phyloP scores from a whole-genome alignment of 2,888 invertebrate species.

The Chromoteleia sp. region DNA sequence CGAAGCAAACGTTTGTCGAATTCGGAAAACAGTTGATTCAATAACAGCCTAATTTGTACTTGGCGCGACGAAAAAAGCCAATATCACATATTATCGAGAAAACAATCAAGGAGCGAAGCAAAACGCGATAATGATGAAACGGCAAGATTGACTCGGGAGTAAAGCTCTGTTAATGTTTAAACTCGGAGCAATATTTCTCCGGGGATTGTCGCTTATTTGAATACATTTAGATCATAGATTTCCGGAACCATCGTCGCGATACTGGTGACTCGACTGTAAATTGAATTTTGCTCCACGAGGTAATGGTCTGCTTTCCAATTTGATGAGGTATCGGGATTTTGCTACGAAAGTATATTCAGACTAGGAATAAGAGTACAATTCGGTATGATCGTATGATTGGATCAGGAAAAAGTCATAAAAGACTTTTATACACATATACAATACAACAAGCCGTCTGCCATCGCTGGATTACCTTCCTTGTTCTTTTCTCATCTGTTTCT shows the following conservation, averaged over 20 bases:
- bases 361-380: slow-evolving; percentile 38
- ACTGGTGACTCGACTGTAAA: slow-evolving; percentile 43
- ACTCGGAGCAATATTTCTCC: slow-evolving; percentile 34
- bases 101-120: slow-evolving; percentile 13
- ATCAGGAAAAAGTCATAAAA: slow-evolving; percentile 60
- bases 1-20: slow-evolving; percentile 1
- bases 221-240: slow-evolving; percentile 53
- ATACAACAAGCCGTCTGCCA: slow-evolving; percentile 42
- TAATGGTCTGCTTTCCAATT: slow-evolving; percentile 61
- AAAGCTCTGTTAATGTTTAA: slow-evolving; percentile 34
- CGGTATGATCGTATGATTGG: slow-evolving; percentile 57
- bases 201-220: slow-evolving; percentile 40
- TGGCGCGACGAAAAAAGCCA: slow-evolving; percentile 19
- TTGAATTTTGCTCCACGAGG: slow-evolving; percentile 50
- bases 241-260: slow-evolving; percentile 22
- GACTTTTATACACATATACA: slow-evolving; percentile 46
- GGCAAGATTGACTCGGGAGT: slow-evolving; percentile 1
- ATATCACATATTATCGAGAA: slow-evolving; percentile 43
- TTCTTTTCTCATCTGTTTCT: slow-evolving; percentile 24
- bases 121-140: slow-evolving; percentile 27
- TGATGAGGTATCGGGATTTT: slow-evolving; percentile 48
- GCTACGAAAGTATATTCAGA: slow-evolving; percentile 35
- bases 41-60: slow-evolving; percentile 1
- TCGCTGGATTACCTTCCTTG: slow-evolving; percentile 43
- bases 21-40: neutral